These are phyloP conservation scores for Acrocera orbiculus DNA, from an alignment of 2,888 invertebrate species.

Conservation along the genomic window DNA sequence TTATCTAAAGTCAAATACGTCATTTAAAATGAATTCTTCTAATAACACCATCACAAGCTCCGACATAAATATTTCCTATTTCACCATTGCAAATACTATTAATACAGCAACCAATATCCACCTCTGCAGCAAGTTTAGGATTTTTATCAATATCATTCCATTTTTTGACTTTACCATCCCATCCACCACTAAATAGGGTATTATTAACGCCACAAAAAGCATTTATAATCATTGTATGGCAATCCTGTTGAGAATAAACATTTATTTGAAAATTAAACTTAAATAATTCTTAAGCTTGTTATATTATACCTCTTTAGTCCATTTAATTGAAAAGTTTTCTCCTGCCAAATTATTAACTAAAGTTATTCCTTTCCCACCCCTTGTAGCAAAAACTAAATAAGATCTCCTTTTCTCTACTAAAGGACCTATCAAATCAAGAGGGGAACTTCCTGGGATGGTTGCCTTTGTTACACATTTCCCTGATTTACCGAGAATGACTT, in stretches of 20 bases:
- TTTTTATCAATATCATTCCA: constrained; percentile 21
- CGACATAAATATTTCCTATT: no score
- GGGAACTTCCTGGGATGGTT: constrained; percentile 26
- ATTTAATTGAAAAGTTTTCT: constrained; percentile 20
- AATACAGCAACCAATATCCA: constrained; percentile 23
- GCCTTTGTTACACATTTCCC: constrained; percentile 28
- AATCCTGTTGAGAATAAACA: constrained; percentile 17
- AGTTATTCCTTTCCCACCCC: constrained; percentile 19
- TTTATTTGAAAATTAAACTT: no score
- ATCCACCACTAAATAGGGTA: constrained; percentile 25
- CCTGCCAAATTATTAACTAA: constrained; percentile 21
- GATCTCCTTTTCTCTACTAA: constrained; percentile 18
- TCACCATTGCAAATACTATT: constrained; percentile 23
- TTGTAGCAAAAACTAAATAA: constrained; percentile 26
- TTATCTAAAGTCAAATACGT: no score
- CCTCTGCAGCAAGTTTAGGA: constrained; percentile 21
- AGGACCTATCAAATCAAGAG: constrained; percentile 24
- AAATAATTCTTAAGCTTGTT: background rate
- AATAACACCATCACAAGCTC: no score
- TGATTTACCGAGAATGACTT: constrained; percentile 21
- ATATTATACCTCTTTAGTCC: constrained; percentile 15
- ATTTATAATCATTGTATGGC: constrained; percentile 29
- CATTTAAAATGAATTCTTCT: no score
- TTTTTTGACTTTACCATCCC: constrained; percentile 28
- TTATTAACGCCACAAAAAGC: constrained; percentile 22